A percentile compares a stretch with the other conserved stretches of the same genome.
Evolutionary conservation across 2,888 invertebrate genomes (phyloP).

Genomic region (Cryptosula pallasiana): DNA sequence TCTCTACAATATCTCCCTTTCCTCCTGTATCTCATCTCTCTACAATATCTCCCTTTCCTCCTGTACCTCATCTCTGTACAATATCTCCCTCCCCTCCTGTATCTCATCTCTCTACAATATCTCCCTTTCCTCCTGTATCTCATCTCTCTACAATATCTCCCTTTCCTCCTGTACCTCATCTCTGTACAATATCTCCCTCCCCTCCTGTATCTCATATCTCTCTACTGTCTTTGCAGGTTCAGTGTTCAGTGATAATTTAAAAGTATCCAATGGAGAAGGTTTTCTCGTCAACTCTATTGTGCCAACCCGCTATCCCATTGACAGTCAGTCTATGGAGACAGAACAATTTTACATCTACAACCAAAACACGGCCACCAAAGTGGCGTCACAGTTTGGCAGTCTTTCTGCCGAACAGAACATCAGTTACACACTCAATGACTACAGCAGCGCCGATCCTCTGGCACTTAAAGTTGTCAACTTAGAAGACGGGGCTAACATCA

Average conservation of each 20-base stretch:
- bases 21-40: too few species aligned
- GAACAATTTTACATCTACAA: constrained; percentile 18
- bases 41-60: too few species aligned
- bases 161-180: too few species aligned
- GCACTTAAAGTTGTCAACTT: not conserved
- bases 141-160: too few species aligned
- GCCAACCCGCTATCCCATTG: not conserved
- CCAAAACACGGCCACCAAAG: constrained; percentile 14
- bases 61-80: too few species aligned
- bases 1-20: too few species aligned
- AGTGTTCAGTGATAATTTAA: not conserved
- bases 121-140: too few species aligned
- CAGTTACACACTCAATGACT: constrained; percentile 16
- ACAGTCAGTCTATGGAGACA: constrained; percentile 3
- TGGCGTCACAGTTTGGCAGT: not conserved
- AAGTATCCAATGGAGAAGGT: not conserved
- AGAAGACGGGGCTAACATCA: constrained; percentile 1
- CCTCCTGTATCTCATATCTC: too few species aligned
- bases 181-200: too few species aligned
- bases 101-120: too few species aligned
- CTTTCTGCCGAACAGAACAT: constrained; percentile 2
- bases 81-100: too few species aligned
- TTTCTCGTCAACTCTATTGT: constrained; percentile 5
- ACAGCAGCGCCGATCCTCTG: constrained; percentile 16
- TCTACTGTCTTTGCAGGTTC: not conserved